These are phyloP conservation scores for Stichopus chloronotus DNA, from an alignment of 35 echinoderm and acorn worm genomes.

Conservation along the genomic window DNA sequence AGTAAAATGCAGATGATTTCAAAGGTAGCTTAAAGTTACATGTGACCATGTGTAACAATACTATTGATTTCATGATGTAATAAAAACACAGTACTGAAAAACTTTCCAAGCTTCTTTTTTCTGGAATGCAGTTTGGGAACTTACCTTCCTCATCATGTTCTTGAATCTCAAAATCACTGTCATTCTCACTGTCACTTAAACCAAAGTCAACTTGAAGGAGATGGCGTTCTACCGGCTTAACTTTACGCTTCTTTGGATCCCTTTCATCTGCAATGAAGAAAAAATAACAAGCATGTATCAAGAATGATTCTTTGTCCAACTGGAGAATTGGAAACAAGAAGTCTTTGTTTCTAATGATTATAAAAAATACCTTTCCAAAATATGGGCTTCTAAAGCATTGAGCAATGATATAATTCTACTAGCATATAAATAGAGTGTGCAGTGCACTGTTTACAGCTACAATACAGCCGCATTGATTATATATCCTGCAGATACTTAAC, in stretches of 20 bases:
- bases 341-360: neutral
- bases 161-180: slow-evolving; percentile 98
- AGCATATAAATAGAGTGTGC: neutral
- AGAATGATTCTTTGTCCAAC: neutral
- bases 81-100: too few relatives aligned
- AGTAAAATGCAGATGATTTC: too few relatives aligned
- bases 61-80: too few relatives aligned
- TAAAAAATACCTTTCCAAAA: neutral
- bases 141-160: slow-evolving; percentile 84
- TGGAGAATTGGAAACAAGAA: neutral
- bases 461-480: too few relatives aligned
- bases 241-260: slow-evolving; percentile 92
- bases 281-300: neutral
- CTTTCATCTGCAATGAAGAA: slow-evolving; percentile 70
- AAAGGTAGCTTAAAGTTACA: too few relatives aligned
- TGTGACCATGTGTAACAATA: too few relatives aligned
- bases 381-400: neutral
- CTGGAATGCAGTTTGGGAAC: neutral
- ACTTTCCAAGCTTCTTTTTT: too few relatives aligned
- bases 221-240: slow-evolving; percentile 91
- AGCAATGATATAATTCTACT: too few relatives aligned
- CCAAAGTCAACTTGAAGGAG: slow-evolving; percentile 96
- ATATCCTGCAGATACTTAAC: too few relatives aligned
- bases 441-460: too few relatives aligned
- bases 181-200: slow-evolving; percentile 92